Evolutionary conservation across 2,888 invertebrate species (phyloP).

Genomic region (Galeruca laticollis): DNA sequence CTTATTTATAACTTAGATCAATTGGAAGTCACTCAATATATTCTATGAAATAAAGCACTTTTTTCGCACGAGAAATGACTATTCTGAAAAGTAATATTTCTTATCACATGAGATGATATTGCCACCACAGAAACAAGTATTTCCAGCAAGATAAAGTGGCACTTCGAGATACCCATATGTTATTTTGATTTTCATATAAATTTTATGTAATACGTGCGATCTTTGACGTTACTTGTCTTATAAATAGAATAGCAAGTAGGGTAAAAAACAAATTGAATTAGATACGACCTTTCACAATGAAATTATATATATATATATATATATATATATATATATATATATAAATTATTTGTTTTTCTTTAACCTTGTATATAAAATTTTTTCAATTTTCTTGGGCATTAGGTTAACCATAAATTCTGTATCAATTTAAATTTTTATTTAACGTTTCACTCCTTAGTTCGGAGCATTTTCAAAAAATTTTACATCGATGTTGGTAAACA

Average conservation of each 20-base stretch:
- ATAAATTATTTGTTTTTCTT: too few species aligned
- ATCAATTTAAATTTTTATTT: too few species aligned
- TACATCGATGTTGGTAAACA: too few species aligned
- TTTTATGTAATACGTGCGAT: conserved; percentile 11
- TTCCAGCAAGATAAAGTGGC: conserved; percentile 17
- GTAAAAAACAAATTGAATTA: background rate
- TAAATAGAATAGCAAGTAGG: background rate
- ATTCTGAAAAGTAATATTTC: conserved; percentile 7
- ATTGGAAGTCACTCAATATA: background rate
- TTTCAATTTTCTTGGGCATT: too few species aligned
- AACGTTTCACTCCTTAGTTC: too few species aligned
- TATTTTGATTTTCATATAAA: conserved; percentile 22
- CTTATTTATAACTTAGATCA: background rate
- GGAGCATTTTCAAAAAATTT: too few species aligned
- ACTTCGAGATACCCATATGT: conserved; percentile 16
- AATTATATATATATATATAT: too few species aligned
- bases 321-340: too few species aligned
- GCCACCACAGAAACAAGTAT: conserved; percentile 20
- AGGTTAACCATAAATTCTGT: too few species aligned
- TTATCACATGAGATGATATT: conserved; percentile 18
- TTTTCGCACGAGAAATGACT: background rate
- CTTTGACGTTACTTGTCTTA: background rate
- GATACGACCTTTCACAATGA: too few species aligned
- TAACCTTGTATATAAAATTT: too few species aligned
- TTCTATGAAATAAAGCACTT: background rate